A percentile compares a stretch with the other conserved stretches of the same genome.
phyloP scores from a whole-genome alignment of 2,888 invertebrate genomes.

The Standfussiana lucernea region DNA sequence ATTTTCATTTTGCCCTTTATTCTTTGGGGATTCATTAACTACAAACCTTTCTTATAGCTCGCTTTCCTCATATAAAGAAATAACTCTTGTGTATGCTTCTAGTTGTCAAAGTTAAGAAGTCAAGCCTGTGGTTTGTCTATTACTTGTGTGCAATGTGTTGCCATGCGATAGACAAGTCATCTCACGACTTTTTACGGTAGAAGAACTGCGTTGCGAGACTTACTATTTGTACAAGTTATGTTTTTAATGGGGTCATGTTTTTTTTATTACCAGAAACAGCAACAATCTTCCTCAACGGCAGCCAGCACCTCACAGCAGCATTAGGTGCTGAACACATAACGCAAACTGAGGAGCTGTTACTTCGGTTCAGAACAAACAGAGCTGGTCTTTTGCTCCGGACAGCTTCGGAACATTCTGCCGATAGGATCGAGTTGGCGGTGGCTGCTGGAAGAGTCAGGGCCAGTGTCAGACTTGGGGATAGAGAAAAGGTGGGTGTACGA shows the following conservation, averaged over 20 bases:
- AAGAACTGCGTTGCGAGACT: too few species aligned
- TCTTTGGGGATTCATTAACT: not conserved
- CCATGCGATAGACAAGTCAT: too few species aligned
- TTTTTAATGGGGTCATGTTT: too few species aligned
- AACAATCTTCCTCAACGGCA: constrained; percentile 96
- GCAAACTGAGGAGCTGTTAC: constrained; percentile 96
- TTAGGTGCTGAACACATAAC: constrained; percentile 94
- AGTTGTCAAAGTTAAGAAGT: not conserved
- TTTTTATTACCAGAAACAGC: constrained; percentile 93
- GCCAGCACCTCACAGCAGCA: constrained; percentile 95
- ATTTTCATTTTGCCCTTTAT: too few species aligned
- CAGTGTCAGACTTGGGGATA: constrained; percentile 95
- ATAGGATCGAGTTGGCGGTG: constrained; percentile 96
- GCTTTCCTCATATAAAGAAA: not conserved
- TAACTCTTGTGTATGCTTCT: not conserved
- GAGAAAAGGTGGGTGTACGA: constrained; percentile 92
- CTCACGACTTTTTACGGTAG: too few species aligned
- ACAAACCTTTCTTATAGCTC: not conserved
- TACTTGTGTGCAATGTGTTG: too few species aligned
- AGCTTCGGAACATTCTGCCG: constrained; percentile 94
- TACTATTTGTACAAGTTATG: too few species aligned
- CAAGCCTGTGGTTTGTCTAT: too few species aligned
- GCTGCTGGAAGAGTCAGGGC: constrained; percentile 96
- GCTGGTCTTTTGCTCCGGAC: constrained; percentile 95
- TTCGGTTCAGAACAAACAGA: constrained; percentile 96